Base-by-base conservation (phyloP, 1,140 invertebrate species). In the Drosophila busckii region DNA sequence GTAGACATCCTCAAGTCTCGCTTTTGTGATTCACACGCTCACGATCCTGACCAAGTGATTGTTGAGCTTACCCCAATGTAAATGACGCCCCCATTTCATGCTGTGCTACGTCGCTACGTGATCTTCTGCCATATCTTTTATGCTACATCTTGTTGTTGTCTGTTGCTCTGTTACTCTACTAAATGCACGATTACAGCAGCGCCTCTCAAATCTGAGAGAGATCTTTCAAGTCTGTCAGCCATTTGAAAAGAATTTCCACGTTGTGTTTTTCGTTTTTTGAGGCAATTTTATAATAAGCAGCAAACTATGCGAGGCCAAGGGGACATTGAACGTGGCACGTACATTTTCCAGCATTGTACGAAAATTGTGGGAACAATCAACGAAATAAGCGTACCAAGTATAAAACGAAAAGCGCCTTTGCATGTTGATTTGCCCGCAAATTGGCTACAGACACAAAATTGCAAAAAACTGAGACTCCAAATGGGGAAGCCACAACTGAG, bases 321-420 rank as follows among this genome's bases (percentile, higher is more conserved):
- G 35, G 55, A 48, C 23, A 58, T 58, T 48, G 49, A 25, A 64
- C 40, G 56, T 52, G n/a, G 71, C 67, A 78, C 70, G 70, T 76
- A 78, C 71, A 78, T 78, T 78, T 78, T 78, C 73, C 73, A 61
- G 73, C 75, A 82, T 65, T 73, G 71, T 80, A 80, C 71, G 58
- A 78, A 78, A 78, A 78, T 78, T 78, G 73, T 78, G 75, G 75
- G 73, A 78, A 78, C 75, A 78, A 78, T 78, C 73, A 78, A 80
- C 68, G 64, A 78, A 80, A 78, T 69, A 61, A 73, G 38, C 59
- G n/a, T n/a, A 59, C 56, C 42, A 42, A n/a, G n/a, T n/a, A n/a
- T n/a, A 54, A 54, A 65, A 60, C 55, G 23, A 60, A 78, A 73
- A 73, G 68, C 60, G 75, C 75, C n/a, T 78, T 78, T 78, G 73